Evolutionary conservation across 2,113 vertebrate genomes (phyloP).

Genomic region (Odocoileus hemionus): DNA sequence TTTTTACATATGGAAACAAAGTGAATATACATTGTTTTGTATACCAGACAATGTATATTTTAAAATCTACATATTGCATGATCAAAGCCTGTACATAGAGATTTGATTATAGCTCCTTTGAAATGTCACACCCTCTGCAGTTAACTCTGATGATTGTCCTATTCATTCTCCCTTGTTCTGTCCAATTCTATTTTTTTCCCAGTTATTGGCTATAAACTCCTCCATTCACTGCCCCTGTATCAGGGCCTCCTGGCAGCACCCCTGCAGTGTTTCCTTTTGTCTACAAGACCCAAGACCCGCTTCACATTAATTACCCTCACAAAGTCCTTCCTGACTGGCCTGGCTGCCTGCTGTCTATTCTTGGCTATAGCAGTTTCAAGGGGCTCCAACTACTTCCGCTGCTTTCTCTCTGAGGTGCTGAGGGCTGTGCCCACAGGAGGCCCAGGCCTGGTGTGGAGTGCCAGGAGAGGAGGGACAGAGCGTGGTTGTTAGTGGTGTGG

Average conservation of each 20-base stretch:
- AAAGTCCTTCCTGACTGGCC: not conserved
- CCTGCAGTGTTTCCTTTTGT: not conserved
- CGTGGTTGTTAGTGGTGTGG: rapidly evolving
- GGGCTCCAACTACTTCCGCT: not conserved
- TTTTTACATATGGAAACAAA: not conserved
- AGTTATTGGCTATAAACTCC: not conserved
- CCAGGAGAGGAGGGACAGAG: not conserved
- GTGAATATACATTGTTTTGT: not conserved
- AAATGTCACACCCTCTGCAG: not conserved
- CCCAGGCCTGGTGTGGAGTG: not conserved
- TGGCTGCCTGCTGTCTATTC: not conserved
- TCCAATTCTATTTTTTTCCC: not conserved
- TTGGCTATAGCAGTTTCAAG: not conserved
- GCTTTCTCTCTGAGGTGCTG: not conserved
- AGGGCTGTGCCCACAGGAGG: rapidly evolving
- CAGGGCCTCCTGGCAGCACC: not conserved
- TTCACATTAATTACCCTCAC: not conserved
- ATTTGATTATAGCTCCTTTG: not conserved
- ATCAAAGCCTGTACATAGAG: not conserved
- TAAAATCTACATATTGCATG: not conserved
- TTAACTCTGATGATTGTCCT: not conserved
- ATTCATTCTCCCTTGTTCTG: not conserved
- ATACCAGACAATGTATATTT: not conserved
- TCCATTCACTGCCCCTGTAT: not conserved
- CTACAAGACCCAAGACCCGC: too few species aligned